These are phyloP conservation scores for Neostethus bicornis DNA, from an alignment of 2,797 vertebrate genomes.

Conservation along the genomic window DNA sequence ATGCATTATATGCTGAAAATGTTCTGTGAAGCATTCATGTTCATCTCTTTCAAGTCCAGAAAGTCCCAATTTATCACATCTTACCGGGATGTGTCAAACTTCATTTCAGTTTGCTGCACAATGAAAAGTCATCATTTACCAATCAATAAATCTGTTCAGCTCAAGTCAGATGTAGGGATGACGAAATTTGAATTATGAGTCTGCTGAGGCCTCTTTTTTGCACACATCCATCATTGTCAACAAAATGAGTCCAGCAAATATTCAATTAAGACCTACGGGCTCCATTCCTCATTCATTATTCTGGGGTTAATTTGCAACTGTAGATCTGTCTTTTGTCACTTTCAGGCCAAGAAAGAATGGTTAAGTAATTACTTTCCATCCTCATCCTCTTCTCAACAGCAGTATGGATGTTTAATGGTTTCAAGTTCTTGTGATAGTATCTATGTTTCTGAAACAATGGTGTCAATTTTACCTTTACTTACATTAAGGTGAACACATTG, in stretches of 20 bases:
- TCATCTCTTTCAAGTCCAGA: constrained; percentile 37
- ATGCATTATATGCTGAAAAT: constrained; percentile 28
- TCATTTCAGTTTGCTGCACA: constrained; percentile 70
- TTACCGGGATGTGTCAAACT: constrained; percentile 61
- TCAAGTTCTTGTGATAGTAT: constrained; percentile 19
- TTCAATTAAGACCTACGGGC: constrained; percentile 73
- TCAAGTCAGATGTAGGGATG: constrained; percentile 66
- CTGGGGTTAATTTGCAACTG: constrained; percentile 77
- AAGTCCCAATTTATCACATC: constrained; percentile 59
- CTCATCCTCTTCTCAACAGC: constrained; percentile 44
- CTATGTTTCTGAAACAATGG: neutral
- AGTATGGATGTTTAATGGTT: constrained; percentile 14
- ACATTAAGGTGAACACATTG: neutral
- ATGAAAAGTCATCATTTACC: constrained; percentile 78
- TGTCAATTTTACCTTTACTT: neutral
- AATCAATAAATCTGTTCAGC: constrained; percentile 71
- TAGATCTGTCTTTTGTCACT: constrained; percentile 82
- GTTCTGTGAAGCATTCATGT: constrained; percentile 25
- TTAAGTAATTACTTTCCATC: constrained; percentile 64
- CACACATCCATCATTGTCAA: constrained; percentile 75
- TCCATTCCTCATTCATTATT: constrained; percentile 79
- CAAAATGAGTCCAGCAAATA: constrained; percentile 73
- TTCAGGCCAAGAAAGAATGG: constrained; percentile 67
- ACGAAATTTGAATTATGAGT: constrained; percentile 76
- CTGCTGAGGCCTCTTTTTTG: constrained; percentile 67